These are phyloP conservation scores for Sciurus carolinensis DNA, from an alignment of 2,797 vertebrate species.

Conservation along the genomic window DNA sequence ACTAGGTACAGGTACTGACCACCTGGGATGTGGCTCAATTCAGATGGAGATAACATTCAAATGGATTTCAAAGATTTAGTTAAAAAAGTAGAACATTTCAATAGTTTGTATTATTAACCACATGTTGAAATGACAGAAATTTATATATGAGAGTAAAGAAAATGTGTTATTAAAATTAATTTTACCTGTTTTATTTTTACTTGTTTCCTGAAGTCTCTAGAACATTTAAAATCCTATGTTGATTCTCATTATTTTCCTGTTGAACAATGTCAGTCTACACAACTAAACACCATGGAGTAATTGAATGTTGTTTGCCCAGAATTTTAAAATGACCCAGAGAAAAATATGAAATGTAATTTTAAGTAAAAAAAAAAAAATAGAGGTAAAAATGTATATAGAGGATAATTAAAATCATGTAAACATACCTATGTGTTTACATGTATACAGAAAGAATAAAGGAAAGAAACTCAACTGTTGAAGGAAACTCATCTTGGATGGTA, in stretches of 20 bases:
- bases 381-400: background rate
- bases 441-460: background rate
- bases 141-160: constrained; percentile 25
- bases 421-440: background rate
- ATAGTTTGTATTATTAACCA: background rate
- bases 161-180: constrained; percentile 30
- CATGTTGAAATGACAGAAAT: constrained; percentile 1
- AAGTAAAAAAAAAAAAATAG: background rate
- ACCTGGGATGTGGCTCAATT: background rate
- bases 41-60: background rate
- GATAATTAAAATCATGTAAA: constrained; percentile 21
- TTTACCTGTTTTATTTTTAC: constrained; percentile 12
- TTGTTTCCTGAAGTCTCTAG: background rate
- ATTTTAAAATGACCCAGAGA: background rate
- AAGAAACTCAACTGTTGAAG: background rate
- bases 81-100: background rate
- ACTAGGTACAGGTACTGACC: fast-evolving
- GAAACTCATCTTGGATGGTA: background rate
- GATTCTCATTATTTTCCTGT: background rate
- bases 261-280: background rate
- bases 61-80: background rate
- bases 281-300: background rate
- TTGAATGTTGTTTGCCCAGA: background rate
- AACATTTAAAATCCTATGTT: background rate
- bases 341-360: background rate